These are phyloP conservation scores for Sebastes nivosus DNA, from an alignment of 2,797 vertebrate species.

Conservation along the genomic window DNA sequence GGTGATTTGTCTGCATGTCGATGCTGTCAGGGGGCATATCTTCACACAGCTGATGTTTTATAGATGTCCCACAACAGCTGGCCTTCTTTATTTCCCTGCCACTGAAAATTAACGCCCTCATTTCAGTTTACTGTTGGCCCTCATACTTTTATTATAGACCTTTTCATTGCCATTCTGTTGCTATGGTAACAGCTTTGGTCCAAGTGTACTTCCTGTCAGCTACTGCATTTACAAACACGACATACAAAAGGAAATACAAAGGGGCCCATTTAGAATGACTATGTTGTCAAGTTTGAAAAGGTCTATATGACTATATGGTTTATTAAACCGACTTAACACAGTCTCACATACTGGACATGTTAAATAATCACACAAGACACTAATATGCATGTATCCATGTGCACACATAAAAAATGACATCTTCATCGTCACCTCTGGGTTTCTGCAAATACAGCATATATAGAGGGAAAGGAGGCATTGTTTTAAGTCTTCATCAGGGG, in stretches of 20 bases:
- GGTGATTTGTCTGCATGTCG: constrained; percentile 28
- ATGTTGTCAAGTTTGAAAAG: too few species aligned
- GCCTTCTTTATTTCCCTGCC: constrained; percentile 23
- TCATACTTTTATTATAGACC: background rate
- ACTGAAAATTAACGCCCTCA: background rate
- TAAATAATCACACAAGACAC: background rate
- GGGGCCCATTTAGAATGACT: too few species aligned
- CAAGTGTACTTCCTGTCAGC: too few species aligned
- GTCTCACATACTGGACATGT: background rate
- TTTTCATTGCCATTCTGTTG: too few species aligned
- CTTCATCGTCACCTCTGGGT: background rate
- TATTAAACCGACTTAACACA: background rate
- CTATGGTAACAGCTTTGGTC: too few species aligned
- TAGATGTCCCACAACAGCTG: constrained; percentile 58
- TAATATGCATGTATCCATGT: background rate
- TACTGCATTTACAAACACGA: too few species aligned
- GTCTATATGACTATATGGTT: background rate
- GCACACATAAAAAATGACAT: background rate
- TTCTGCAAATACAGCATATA: background rate
- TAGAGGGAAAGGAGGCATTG: background rate
- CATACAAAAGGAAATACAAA: too few species aligned
- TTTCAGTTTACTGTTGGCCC: background rate
- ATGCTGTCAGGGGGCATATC: constrained; percentile 15
- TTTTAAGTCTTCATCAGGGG: background rate
- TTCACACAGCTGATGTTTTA: constrained; percentile 62